Percentiles rank a stretch among this genome's conserved stretches.
Conservation (phyloP, 2,888 invertebrate genomes). For the Alentia gelatinosa region DNA sequence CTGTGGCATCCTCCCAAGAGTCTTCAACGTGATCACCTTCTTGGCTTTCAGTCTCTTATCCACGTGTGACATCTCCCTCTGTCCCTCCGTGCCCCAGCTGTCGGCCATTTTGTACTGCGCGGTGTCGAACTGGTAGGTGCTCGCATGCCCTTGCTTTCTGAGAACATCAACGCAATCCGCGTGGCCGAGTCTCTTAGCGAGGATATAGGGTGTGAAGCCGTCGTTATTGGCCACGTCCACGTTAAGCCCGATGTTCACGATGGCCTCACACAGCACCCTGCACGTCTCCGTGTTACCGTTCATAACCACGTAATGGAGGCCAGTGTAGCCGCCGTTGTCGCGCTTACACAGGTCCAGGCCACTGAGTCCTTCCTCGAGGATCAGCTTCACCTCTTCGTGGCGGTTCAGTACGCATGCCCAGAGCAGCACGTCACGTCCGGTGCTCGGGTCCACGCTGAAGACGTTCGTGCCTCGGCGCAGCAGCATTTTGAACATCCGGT, state of each 20-base stretch:
- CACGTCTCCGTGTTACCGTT: slow-evolving; percentile 69
- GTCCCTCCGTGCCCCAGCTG: slow-evolving; percentile 29
- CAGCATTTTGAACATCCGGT: slow-evolving; percentile 71
- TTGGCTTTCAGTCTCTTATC: background rate
- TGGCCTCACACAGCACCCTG: slow-evolving; percentile 66
- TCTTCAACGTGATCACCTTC: background rate
- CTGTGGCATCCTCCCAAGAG: slow-evolving; percentile 14
- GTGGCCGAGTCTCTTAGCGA: slow-evolving; percentile 73
- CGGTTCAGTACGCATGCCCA: slow-evolving; percentile 74
- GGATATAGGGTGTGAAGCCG: slow-evolving; percentile 74
- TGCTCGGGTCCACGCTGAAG: slow-evolving; percentile 66
- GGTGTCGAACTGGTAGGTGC: slow-evolving; percentile 68
- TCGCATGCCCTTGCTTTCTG: slow-evolving; percentile 68
- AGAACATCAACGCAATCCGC: slow-evolving; percentile 69
- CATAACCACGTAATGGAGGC: slow-evolving; percentile 74
- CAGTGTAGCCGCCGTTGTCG: slow-evolving; percentile 73
- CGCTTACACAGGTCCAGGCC: slow-evolving; percentile 72
- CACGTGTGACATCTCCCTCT: background rate
- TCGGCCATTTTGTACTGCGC: slow-evolving; percentile 50
- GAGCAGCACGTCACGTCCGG: slow-evolving; percentile 68
- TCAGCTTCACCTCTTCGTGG: slow-evolving; percentile 58
- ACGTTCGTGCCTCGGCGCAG: slow-evolving; percentile 70
- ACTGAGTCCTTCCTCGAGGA: slow-evolving; percentile 70
- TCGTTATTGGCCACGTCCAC: slow-evolving; percentile 74
- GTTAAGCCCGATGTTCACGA: slow-evolving; percentile 69